phyloP scores from a whole-genome alignment of 2,888 invertebrate genomes.

The Cheilosia scutellata region DNA sequence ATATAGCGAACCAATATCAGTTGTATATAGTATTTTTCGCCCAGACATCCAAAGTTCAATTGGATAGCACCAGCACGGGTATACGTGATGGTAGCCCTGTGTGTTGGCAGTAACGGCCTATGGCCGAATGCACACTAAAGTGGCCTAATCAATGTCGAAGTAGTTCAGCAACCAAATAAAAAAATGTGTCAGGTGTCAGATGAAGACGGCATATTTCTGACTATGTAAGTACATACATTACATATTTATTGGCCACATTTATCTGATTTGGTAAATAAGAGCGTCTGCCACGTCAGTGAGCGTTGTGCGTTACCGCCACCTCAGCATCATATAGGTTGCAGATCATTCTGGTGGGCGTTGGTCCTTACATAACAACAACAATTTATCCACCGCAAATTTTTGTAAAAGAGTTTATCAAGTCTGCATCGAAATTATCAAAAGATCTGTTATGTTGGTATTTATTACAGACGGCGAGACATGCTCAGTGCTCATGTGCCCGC shows the following conservation, averaged over 20 bases:
- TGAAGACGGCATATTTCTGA: too few species aligned
- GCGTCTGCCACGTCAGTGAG: not conserved
- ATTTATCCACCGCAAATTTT: slow-evolving; percentile 1
- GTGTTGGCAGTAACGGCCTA: too few species aligned
- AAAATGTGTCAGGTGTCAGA: too few species aligned
- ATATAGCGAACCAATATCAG: slow-evolving; percentile 43
- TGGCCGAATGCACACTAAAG: too few species aligned
- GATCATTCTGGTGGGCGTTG: not conserved
- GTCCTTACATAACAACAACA: slow-evolving; percentile 23
- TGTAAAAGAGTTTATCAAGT: slow-evolving; percentile 32
- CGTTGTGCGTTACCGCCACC: not conserved
- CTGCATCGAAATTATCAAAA: slow-evolving; percentile 25
- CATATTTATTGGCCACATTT: too few species aligned
- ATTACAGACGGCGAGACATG: slow-evolving; percentile 43
- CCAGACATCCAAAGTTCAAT: slow-evolving; percentile 75
- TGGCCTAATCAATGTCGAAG: too few species aligned
- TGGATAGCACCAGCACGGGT: slow-evolving; percentile 48
- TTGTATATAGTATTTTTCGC: slow-evolving; percentile 33
- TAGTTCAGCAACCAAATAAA: too few species aligned
- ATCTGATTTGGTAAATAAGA: too few species aligned
- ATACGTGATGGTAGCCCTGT: slow-evolving; percentile 1
- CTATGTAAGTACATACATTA: too few species aligned
- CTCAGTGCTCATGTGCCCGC: slow-evolving; percentile 12
- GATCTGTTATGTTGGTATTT: slow-evolving; percentile 26
- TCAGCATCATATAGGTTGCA: not conserved